Percentiles rank a stretch among this genome's conserved stretches.
Evolutionary conservation across 2,113 vertebrate species (phyloP).

Genomic region (Motacilla tschutschensis): DNA sequence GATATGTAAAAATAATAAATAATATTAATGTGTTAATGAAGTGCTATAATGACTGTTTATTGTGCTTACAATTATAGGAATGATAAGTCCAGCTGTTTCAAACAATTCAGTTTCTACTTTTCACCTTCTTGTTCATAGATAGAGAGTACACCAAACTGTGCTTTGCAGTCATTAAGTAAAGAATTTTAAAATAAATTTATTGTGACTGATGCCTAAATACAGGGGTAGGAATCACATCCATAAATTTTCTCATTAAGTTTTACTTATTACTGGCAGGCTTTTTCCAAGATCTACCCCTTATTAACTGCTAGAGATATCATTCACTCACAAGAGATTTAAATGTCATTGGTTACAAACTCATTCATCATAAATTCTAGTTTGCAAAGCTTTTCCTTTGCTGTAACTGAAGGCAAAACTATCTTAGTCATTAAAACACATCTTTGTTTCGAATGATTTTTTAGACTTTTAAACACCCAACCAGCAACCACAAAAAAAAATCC

Average conservation of each 20-base stretch:
- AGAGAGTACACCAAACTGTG: neutral
- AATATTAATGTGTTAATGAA: neutral
- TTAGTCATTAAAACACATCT: neutral
- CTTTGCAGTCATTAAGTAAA: neutral
- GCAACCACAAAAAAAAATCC: accelerated
- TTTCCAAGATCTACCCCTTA: neutral
- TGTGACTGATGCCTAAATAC: neutral
- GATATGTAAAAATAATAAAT: neutral
- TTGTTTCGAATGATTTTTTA: neutral
- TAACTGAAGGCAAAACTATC: neutral
- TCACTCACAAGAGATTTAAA: neutral
- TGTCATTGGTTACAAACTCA: neutral
- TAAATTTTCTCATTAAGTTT: neutral
- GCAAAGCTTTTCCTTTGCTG: neutral
- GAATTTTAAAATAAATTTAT: neutral
- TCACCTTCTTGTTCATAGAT: neutral
- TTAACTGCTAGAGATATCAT: neutral
- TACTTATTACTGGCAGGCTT: neutral
- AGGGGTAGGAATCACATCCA: neutral
- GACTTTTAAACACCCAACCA: neutral
- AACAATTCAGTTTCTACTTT: neutral
- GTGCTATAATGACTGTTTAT: neutral
- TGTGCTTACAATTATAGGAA: neutral
- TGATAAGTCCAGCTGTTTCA: neutral
- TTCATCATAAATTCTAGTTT: neutral